Base-by-base conservation (phyloP, 2,888 invertebrate genomes). In the Callimorpha dominula region DNA sequence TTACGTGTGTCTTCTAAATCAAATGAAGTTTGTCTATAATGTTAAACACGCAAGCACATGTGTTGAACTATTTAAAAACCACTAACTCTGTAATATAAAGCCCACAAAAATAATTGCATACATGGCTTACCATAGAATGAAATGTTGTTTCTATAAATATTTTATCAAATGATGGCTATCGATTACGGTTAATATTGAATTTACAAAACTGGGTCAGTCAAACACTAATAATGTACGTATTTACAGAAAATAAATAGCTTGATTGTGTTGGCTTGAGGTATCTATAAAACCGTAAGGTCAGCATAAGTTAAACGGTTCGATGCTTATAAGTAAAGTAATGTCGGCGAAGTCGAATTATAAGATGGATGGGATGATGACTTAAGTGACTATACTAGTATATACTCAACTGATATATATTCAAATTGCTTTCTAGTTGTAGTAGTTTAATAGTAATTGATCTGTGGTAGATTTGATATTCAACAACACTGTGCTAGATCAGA, bases 131-230 rank as follows among this genome's bases (percentile, higher is more conserved):
- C 31, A 15, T 31, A 49, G 65, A 65, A 65, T 65, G 46, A 65
- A 65, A 11, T 65, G 49, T 49, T 65, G 17, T 49, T 8, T 49
- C 31, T 31, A 40, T 65, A 52, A 70, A 70, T 70, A 64, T 50
- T 40, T 64, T 52, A 70, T 20, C 52, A 46, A 12, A 54, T 70
- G 65, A 54, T 70, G 52, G n/a, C 70, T 60, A 66, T 62, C 63
- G 42, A 80, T 74, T 65, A 72, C 54, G 60, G 72, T 73, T 77
- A 62, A 73, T 46, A 43, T 62, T 42, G 64, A 50, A 66, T 62
- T 71, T 52, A 72, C 46, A 63, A 54, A 71, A 83, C 65, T 71
- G 71, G 83, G 81, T 72, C 78, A 77, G 60, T 7, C 46, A 31
- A 57, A 57, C 42, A 46, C 31, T 46, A 31, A 31, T 68, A 46